Evolutionary conservation across 2,888 invertebrate genomes (phyloP).

Genomic region (Cheilosia scutellata): DNA sequence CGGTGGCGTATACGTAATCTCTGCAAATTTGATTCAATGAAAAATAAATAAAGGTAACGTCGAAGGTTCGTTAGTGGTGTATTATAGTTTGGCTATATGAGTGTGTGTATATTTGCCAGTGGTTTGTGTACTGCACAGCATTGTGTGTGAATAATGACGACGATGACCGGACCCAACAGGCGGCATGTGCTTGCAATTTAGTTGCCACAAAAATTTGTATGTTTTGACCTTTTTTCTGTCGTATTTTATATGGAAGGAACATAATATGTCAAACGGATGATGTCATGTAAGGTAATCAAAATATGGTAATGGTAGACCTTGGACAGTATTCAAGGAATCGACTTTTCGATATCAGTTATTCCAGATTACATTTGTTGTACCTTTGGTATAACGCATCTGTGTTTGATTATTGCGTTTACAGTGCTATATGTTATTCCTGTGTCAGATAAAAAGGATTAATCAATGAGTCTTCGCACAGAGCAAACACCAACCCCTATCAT

Average conservation of each 20-base stretch:
- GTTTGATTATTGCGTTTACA: not conserved
- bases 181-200: conserved; percentile 7
- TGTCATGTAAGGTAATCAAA: conserved; percentile 50
- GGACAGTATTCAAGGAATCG: not conserved
- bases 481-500: conserved; percentile 13
- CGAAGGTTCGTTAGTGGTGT: conserved; percentile 72
- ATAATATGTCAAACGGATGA: conserved; percentile 44
- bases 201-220: conserved; percentile 11
- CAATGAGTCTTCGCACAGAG: not conserved
- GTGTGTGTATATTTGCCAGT: not conserved
- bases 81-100: conserved; percentile 40
- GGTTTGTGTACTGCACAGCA: not conserved
- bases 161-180: not conserved
- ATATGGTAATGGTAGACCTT: not conserved
- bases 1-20: conserved; percentile 75
- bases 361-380: too few species aligned
- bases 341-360: not conserved
- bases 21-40: conserved; percentile 75
- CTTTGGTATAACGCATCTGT: too few species aligned
- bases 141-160: not conserved
- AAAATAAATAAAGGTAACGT: conserved; percentile 73
- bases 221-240: conserved; percentile 1
- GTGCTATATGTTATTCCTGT: not conserved
- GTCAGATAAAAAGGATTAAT: not conserved
- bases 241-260: conserved; percentile 6